Evolutionary conservation across 2,888 invertebrate genomes (phyloP).

Genomic region (Agonopterix subpropinquella): DNA sequence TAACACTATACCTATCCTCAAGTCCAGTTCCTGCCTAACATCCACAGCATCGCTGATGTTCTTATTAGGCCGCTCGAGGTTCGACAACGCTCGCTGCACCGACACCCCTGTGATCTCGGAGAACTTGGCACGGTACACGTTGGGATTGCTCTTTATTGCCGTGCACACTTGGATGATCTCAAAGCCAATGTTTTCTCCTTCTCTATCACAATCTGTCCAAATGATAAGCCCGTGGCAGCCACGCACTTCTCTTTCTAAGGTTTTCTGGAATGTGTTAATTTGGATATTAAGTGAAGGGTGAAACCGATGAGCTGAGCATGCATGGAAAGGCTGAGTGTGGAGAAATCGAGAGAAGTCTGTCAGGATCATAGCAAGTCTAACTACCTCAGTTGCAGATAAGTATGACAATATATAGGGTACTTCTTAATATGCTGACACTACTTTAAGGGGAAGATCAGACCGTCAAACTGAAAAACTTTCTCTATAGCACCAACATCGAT

Average conservation of each 20-base stretch:
- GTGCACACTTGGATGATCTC: constrained; percentile 95
- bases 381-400: no score
- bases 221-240: constrained; percentile 87
- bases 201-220: constrained; percentile 99
- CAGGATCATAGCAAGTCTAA: no score
- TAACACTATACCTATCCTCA: constrained; percentile 84
- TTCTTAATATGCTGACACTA: no score
- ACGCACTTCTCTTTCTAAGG: constrained; percentile 80
- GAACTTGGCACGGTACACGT: constrained; percentile 90
- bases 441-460: no score
- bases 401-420: no score
- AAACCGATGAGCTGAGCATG: no score
- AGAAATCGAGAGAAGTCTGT: no score
- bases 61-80: constrained; percentile 87
- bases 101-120: constrained; percentile 96
- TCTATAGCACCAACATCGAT: no score
- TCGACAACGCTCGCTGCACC: constrained; percentile 85
- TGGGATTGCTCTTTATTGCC: constrained; percentile 82
- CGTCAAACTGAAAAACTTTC: no score
- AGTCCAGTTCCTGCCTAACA: constrained; percentile 91
- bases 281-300: no score
- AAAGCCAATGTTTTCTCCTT: constrained; percentile 99
- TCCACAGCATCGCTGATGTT: constrained; percentile 94
- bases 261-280: constrained; percentile 64
- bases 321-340: no score